phyloP scores from a whole-genome alignment of 2,113 vertebrate species.

The Rousettus leschenaultii region DNA sequence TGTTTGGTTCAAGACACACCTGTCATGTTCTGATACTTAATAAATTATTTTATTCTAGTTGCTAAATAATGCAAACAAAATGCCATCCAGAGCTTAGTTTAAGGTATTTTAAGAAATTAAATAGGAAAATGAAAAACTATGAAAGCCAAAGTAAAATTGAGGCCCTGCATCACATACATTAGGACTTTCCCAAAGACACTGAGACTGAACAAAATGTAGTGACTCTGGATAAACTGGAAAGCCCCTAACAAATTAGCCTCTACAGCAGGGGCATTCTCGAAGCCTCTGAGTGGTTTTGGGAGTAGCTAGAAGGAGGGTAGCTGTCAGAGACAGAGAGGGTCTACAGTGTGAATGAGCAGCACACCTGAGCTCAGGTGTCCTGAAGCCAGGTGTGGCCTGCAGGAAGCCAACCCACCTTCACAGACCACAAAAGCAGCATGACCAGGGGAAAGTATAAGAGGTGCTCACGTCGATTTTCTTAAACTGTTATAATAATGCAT shows the following conservation, averaged over 20 bases:
- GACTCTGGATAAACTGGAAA: not conserved
- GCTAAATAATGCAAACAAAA: not conserved
- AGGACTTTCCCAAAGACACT: not conserved
- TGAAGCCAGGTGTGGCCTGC: not conserved
- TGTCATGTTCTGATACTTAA: not conserved
- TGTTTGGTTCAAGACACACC: not conserved
- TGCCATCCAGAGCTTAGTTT: not conserved
- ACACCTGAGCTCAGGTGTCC: not conserved
- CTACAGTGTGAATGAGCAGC: not conserved
- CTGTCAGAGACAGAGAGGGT: not conserved
- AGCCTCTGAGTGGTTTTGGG: not conserved
- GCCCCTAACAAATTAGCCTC: not conserved
- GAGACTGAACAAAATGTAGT: not conserved
- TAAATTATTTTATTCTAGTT: not conserved
- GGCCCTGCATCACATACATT: not conserved
- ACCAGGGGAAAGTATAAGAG: rapidly evolving
- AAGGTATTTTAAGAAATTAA: not conserved
- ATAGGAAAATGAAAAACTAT: not conserved
- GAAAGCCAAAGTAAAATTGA: not conserved
- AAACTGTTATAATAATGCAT: not conserved
- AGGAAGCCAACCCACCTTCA: not conserved
- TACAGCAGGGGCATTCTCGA: not conserved
- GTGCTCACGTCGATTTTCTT: not conserved
- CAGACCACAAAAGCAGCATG: not conserved
- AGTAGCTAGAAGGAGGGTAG: not conserved